Percentiles rank a stretch among this genome's conserved stretches.
Conservation (phyloP, 2,888 invertebrate species). For the Spilosoma lubricipeda region DNA sequence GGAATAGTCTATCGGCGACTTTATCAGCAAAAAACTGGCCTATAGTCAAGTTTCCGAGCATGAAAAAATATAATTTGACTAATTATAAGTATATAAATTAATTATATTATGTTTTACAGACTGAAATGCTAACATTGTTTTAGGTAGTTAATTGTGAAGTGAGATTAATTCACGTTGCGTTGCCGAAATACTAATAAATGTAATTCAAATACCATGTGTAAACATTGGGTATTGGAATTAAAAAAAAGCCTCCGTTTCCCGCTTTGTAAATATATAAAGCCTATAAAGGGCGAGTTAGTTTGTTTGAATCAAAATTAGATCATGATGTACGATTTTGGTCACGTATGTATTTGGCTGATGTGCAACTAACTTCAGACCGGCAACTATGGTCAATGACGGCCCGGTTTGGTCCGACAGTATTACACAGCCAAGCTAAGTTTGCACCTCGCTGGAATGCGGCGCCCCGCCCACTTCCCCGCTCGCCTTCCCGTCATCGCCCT, state of each 20-base stretch:
- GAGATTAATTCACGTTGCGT: conserved; percentile 17
- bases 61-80: conserved; percentile 6
- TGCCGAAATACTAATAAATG: conserved; percentile 16
- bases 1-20: too few relatives aligned
- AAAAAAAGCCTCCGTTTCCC: neutral
- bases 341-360: neutral
- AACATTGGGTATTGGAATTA: neutral
- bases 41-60: neutral
- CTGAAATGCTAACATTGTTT: conserved; percentile 67
- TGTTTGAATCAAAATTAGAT: neutral
- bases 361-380: neutral
- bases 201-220: conserved; percentile 4
- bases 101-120: conserved; percentile 63
- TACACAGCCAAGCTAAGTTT: too few relatives aligned
- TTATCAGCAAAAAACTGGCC: too few relatives aligned
- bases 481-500: too few relatives aligned
- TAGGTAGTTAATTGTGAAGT: conserved; percentile 26
- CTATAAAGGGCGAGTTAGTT: neutral
- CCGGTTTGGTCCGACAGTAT: neutral
- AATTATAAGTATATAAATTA: conserved; percentile 30
- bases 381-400: neutral
- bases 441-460: too few relatives aligned
- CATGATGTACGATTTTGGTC: neutral
- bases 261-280: neutral
- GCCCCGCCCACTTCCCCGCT: too few relatives aligned